Conservation (phyloP, 2,113 vertebrate species). For the Pseudopodoces humilis region DNA sequence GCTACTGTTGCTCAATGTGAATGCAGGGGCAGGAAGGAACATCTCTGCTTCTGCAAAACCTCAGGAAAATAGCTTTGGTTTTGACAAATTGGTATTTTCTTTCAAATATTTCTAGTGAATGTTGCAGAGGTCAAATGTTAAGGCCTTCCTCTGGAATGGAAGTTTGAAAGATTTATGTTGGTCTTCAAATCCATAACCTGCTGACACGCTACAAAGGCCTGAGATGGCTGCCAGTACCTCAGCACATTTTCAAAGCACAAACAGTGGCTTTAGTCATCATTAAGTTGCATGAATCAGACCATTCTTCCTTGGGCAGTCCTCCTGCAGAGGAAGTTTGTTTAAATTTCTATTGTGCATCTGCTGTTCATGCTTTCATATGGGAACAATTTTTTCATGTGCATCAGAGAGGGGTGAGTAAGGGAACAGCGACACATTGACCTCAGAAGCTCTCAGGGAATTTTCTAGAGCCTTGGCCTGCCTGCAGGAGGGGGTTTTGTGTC, state of each 20-base stretch:
- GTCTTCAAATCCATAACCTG: conserved; percentile 3
- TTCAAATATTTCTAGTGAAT: not conserved
- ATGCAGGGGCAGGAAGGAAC: not conserved
- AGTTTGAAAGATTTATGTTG: conserved; percentile 6
- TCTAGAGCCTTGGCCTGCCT: not conserved
- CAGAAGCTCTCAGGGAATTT: not conserved
- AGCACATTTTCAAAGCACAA: conserved; percentile 2
- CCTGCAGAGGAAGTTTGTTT: not conserved
- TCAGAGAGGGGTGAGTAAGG: not conserved
- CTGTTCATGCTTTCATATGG: not conserved
- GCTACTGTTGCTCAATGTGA: not conserved
- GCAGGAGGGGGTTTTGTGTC: not conserved
- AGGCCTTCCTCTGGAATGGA: not conserved
- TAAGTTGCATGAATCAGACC: conserved; percentile 1
- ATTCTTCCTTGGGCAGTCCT: not conserved
- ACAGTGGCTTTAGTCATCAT: conserved; percentile 12
- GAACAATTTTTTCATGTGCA: not conserved
- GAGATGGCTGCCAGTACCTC: conserved; percentile 21
- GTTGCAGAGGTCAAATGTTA: not conserved
- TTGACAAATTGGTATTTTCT: not conserved
- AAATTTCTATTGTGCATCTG: conserved; percentile 3
- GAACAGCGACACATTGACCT: not conserved
- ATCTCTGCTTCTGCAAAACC: not conserved
- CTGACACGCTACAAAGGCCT: not conserved
- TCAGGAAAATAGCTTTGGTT: not conserved